A percentile compares a stretch with the other conserved stretches of the same genome.
Conservation (phyloP, 2,113 vertebrate genomes). For the Alosa alosa region DNA sequence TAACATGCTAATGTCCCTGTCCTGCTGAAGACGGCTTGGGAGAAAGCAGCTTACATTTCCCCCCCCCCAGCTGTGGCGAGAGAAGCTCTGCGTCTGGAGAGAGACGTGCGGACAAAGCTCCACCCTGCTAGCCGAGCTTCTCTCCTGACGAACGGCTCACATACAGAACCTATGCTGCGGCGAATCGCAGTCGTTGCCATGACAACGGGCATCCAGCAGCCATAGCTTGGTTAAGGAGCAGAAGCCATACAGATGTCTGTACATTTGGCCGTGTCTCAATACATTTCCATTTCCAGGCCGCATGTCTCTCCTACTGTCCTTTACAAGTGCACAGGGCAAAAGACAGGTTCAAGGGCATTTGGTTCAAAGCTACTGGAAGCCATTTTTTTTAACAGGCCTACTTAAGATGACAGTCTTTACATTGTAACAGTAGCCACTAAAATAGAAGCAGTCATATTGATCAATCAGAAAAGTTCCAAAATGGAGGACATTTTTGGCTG, state of each 20-base stretch:
- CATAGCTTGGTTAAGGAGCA: conserved; percentile 56
- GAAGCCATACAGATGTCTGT: conserved; percentile 51
- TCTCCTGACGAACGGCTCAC: conserved; percentile 53
- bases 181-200: conserved; percentile 65
- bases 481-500: background rate
- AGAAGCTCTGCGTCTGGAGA: background rate
- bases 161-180: conserved; percentile 54
- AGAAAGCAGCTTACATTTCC: conserved; percentile 42
- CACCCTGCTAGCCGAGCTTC: conserved; percentile 52
- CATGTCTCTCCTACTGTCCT: background rate
- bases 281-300: background rate
- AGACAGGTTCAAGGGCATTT: background rate
- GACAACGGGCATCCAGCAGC: conserved; percentile 63
- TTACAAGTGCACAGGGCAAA: background rate
- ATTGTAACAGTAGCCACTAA: background rate
- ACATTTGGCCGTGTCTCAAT: background rate
- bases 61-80: conserved; percentile 34
- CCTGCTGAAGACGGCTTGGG: conserved; percentile 24
- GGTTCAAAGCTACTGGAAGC: background rate
- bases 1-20: conserved; percentile 32
- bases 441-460: background rate
- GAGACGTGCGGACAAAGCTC: background rate
- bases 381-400: background rate
- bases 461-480: background rate
- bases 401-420: background rate